Evolutionary conservation across 2,113 vertebrate species (phyloP), one percentile per base, ranked within the genome.

Genomic region (Boulengeromyrus knoepffleri): DNA sequence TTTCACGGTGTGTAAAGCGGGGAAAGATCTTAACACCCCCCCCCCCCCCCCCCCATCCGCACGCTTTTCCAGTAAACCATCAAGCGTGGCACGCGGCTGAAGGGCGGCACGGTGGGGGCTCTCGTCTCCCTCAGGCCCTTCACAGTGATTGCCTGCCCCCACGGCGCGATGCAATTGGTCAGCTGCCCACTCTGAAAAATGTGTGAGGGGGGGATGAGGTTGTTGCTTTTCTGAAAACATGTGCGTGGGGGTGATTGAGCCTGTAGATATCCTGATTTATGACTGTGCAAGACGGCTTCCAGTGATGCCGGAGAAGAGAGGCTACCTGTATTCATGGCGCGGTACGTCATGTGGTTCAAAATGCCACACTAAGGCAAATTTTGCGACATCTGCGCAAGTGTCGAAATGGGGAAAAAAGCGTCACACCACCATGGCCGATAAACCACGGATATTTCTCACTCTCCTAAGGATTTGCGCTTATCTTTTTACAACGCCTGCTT

Each of bases 191-290:
- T 42, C 36, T 80, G 31, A 77, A 77, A 42, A 80, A 80, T 80
- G 70, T 36, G 5, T 8, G 46, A 0, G 13, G 3, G 36, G 27
- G 12, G 27, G 12, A 3, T 36, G 24, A 77, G 31, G 36, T 80
- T 42, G 74, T 80, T 80, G 74, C 15, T 80, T 42, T 42, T 80
- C 74, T 80, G 74, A 80, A 80, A 80, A 80, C 74, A 80, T 80
- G 2, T 42, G 31, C 10, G 74, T 80, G 74, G 31, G 74, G 36
- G 70, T 36, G 70, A 39, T 77, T 77, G 31, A 80, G 5, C 19
- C 74, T 42, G 36, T 19, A 80, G 74, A 80, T 80, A 80, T 42
- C 17, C 74, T 42, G 36, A 36, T 42, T 42, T 80, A 80, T 42
- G 36, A 42, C 36, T 7, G 36, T 17, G 15, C 74, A 42, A 19